Evolutionary conservation across 1,140 invertebrate species (phyloP).

Genomic region (Cydia fagiglandana): DNA sequence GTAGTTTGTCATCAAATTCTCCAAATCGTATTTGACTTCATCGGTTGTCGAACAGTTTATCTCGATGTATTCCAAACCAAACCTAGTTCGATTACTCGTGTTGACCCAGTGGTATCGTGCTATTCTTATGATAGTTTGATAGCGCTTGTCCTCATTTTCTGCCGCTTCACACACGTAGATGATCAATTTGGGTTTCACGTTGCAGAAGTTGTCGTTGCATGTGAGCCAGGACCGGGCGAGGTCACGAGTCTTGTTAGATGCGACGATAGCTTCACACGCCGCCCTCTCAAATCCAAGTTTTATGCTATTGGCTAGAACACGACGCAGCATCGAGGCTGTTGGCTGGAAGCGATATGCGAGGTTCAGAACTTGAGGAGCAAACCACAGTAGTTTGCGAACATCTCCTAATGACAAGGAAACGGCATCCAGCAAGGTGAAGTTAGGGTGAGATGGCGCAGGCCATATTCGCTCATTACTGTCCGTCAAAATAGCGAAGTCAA

Average conservation of each 20-base stretch:
- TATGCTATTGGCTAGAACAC: not conserved
- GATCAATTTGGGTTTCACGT: not conserved
- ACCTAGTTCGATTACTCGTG: not conserved
- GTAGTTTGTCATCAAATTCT: not conserved
- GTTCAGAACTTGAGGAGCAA: not conserved
- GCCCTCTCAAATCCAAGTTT: not conserved
- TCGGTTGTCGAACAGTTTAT: not conserved
- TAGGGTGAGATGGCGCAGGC: not conserved
- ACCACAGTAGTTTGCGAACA: not conserved
- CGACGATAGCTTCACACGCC: not conserved
- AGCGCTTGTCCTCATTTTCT: not conserved
- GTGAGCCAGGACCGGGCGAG: not conserved
- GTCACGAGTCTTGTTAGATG: no score
- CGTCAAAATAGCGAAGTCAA: constrained; percentile 2
- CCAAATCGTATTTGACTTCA: not conserved
- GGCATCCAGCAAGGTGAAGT: not conserved
- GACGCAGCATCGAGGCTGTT: not conserved
- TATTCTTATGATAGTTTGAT: not conserved
- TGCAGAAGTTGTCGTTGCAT: not conserved
- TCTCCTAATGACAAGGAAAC: not conserved
- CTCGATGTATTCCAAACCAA: not conserved
- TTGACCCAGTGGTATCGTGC: not conserved
- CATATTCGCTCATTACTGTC: not conserved
- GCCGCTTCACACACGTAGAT: not conserved
- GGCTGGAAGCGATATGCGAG: not conserved